These are phyloP conservation scores for Sebastes steindachneri DNA, from an alignment of 2,797 vertebrate genomes.

Conservation along the genomic window DNA sequence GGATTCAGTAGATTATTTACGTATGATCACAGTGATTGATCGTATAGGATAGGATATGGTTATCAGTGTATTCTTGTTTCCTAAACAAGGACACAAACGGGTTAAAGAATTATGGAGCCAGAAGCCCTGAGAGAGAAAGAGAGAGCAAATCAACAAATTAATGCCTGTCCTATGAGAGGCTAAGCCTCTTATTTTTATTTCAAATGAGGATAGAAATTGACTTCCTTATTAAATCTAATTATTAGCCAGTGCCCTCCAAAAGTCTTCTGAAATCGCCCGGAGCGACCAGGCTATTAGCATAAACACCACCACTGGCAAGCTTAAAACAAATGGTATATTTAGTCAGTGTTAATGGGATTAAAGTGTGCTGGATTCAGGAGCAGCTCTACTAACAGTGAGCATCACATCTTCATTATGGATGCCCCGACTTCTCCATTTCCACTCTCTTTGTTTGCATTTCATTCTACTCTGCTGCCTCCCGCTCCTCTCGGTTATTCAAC, in stretches of 20 bases:
- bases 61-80: constrained; percentile 23
- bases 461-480: constrained; percentile 71
- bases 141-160: constrained; percentile 81
- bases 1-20: background rate
- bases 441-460: constrained; percentile 81
- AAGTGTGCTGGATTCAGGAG: constrained; percentile 81
- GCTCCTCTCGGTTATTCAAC: constrained; percentile 80
- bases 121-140: constrained; percentile 66
- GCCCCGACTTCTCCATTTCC: constrained; percentile 74
- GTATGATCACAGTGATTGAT: background rate
- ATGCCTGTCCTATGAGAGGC: constrained; percentile 78
- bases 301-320: constrained; percentile 84
- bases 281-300: constrained; percentile 83
- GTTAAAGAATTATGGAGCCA: constrained; percentile 64
- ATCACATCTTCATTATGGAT: constrained; percentile 83
- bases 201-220: constrained; percentile 84
- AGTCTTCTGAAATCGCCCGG: constrained; percentile 81
- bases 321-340: constrained; percentile 90
- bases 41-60: background rate
- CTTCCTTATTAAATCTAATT: constrained; percentile 86
- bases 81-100: constrained; percentile 46
- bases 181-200: constrained; percentile 84
- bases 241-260: constrained; percentile 85
- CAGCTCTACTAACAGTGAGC: constrained; percentile 74
- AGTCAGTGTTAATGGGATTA: constrained; percentile 86